Conservation (phyloP, 2,888 invertebrate genomes). For the Cheilosia vernalis region DNA sequence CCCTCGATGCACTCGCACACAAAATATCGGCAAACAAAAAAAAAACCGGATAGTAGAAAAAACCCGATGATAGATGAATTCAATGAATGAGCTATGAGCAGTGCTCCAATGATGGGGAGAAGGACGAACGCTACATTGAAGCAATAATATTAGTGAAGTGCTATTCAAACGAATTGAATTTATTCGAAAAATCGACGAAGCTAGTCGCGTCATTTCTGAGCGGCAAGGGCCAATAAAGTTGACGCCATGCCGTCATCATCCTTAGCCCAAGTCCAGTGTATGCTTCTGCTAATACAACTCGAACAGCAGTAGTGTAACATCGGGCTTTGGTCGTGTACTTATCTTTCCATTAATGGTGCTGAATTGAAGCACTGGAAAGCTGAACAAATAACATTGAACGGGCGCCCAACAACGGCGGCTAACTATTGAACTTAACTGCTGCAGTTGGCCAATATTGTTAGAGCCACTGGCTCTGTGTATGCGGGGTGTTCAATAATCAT, state of each 20-base stretch:
- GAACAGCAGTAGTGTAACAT: conserved; percentile 38
- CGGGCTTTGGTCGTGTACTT: conserved; percentile 65
- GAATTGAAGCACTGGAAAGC: conserved; percentile 71
- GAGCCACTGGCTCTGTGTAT: conserved; percentile 25
- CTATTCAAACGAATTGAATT: conserved; percentile 76
- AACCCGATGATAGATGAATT: conserved; percentile 47
- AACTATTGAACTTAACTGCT: conserved; percentile 67
- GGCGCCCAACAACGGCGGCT: conserved; percentile 40
- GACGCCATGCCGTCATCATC: conserved; percentile 51
- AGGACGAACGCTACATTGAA: conserved; percentile 48
- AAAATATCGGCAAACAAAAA: conserved; percentile 27
- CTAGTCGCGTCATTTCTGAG: conserved; percentile 64
- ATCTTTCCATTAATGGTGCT: conserved; percentile 72
- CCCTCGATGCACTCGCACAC: conserved; percentile 6
- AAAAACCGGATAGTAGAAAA: not conserved
- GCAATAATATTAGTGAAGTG: conserved; percentile 76
- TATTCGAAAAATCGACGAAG: conserved; percentile 74
- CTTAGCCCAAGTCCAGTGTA: not conserved
- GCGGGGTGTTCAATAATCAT: conserved; percentile 67
- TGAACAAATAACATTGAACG: conserved; percentile 71
- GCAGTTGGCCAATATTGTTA: conserved; percentile 69
- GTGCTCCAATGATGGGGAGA: conserved; percentile 1
- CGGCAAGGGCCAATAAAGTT: conserved; percentile 60
- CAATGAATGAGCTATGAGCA: conserved; percentile 46
- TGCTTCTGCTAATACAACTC: conserved; percentile 29